Evolutionary conservation across 2,113 vertebrate species (phyloP).

Genomic region (Strix uralensis): DNA sequence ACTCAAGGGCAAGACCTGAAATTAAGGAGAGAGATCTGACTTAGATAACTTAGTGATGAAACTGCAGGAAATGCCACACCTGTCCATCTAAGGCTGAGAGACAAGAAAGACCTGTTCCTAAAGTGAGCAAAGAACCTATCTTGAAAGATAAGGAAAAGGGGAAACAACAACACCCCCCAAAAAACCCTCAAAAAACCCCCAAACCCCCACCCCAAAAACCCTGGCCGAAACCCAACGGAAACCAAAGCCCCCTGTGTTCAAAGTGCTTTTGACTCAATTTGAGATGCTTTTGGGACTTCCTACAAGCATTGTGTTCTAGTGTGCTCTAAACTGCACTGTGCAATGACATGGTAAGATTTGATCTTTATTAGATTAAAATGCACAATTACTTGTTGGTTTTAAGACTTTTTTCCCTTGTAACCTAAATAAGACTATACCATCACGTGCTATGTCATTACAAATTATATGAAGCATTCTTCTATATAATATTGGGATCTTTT

Average conservation of each 20-base stretch:
- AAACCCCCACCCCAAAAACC: neutral
- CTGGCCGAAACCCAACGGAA: neutral
- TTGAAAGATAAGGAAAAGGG: neutral
- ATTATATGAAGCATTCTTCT: neutral
- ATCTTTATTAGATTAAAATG: neutral
- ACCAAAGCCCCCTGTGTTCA: fast-evolving
- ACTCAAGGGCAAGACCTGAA: neutral
- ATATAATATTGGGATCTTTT: neutral
- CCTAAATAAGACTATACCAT: neutral
- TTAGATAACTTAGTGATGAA: neutral
- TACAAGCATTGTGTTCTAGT: fast-evolving
- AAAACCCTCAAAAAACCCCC: neutral
- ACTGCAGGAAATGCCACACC: conserved; percentile 24
- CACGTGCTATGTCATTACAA: neutral
- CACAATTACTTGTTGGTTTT: neutral
- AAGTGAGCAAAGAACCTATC: neutral
- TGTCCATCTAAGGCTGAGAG: neutral
- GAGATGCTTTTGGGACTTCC: neutral
- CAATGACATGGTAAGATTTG: neutral
- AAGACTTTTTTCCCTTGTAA: neutral
- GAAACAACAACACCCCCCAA: neutral
- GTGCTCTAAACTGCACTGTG: neutral
- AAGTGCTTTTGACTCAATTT: neutral
- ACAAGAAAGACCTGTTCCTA: conserved; percentile 33
- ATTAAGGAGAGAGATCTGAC: neutral